These are phyloP conservation scores for Congeria kusceri DNA, from an alignment of 2,888 invertebrate genomes.

Conservation along the genomic window DNA sequence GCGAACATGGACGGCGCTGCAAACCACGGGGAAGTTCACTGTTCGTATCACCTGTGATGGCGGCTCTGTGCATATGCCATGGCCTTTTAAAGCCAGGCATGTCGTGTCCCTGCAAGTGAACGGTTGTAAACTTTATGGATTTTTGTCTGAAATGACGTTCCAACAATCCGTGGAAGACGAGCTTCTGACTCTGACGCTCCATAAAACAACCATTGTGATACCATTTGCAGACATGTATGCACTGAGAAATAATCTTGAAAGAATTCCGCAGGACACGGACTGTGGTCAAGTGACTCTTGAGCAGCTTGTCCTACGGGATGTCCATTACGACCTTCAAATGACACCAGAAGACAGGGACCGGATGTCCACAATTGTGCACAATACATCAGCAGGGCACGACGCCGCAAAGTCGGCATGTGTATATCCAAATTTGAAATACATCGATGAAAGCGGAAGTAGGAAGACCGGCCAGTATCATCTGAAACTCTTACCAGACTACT, in stretches of 20 bases:
- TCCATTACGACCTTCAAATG: slow-evolving; percentile 56
- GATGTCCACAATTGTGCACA: neutral
- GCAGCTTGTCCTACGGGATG: slow-evolving; percentile 41
- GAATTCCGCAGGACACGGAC: slow-evolving; percentile 52
- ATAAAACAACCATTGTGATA: slow-evolving; percentile 46
- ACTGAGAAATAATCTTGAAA: slow-evolving; percentile 29
- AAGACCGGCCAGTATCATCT: slow-evolving; percentile 53
- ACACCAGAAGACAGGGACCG: slow-evolving; percentile 48
- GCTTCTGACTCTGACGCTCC: slow-evolving; percentile 34
- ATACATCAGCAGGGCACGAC: slow-evolving; percentile 7
- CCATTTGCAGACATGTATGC: slow-evolving; percentile 40
- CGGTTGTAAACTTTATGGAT: slow-evolving; percentile 41
- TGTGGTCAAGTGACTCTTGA: slow-evolving; percentile 58
- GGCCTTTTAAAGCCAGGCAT: slow-evolving; percentile 60
- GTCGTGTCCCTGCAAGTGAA: slow-evolving; percentile 41
- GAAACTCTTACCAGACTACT: slow-evolving; percentile 55
- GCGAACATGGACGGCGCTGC: slow-evolving; percentile 33
- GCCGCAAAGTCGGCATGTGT: slow-evolving; percentile 22
- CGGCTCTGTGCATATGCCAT: slow-evolving; percentile 52
- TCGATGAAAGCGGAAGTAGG: slow-evolving; percentile 61
- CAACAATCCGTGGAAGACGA: slow-evolving; percentile 29
- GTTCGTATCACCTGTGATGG: slow-evolving; percentile 34
- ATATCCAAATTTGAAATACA: slow-evolving; percentile 41
- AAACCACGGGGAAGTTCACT: neutral
- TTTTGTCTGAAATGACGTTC: slow-evolving; percentile 58